Evolutionary conservation across 2,797 vertebrate species (phyloP).

Genomic region (Gymnothorax javanicus): DNA sequence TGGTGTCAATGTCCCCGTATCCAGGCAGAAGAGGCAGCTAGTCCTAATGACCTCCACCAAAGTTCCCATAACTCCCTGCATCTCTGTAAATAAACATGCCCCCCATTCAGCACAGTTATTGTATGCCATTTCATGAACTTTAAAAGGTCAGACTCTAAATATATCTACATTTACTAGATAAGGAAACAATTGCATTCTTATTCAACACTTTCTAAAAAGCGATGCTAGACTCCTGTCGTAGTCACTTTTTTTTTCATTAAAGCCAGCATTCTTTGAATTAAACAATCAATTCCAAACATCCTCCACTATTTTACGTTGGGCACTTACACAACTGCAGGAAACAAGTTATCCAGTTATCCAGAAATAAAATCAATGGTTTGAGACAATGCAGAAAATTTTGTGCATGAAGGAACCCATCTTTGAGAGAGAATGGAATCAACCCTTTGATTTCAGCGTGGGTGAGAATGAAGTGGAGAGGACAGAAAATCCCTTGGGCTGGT

Average conservation of each 20-base stretch:
- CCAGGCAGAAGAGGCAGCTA: slow-evolving; percentile 46
- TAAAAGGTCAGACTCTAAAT: neutral
- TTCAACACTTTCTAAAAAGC: neutral
- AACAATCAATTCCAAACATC: neutral
- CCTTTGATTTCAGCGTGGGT: neutral
- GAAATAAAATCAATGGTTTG: neutral
- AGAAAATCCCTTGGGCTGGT: neutral
- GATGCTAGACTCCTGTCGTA: neutral
- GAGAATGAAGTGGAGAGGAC: neutral
- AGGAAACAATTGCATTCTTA: neutral
- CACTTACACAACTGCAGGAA: neutral
- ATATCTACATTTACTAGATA: neutral
- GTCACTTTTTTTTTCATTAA: neutral
- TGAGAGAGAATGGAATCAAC: neutral
- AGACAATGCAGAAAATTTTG: neutral
- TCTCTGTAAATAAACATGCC: slow-evolving; percentile 32
- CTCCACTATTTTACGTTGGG: neutral
- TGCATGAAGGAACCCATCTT: neutral
- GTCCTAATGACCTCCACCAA: slow-evolving; percentile 53
- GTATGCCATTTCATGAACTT: neutral
- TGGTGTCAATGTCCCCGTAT: slow-evolving; percentile 55
- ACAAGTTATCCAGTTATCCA: neutral
- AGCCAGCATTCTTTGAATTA: neutral
- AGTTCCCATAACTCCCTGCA: slow-evolving; percentile 44
- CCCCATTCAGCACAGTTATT: slow-evolving; percentile 51